Evolutionary conservation across 30 jellyfish, hydroid and myxozoan species (phyloP), one percentile per base, ranked within the genome.

Genomic region (Catostylus mosaicus): DNA sequence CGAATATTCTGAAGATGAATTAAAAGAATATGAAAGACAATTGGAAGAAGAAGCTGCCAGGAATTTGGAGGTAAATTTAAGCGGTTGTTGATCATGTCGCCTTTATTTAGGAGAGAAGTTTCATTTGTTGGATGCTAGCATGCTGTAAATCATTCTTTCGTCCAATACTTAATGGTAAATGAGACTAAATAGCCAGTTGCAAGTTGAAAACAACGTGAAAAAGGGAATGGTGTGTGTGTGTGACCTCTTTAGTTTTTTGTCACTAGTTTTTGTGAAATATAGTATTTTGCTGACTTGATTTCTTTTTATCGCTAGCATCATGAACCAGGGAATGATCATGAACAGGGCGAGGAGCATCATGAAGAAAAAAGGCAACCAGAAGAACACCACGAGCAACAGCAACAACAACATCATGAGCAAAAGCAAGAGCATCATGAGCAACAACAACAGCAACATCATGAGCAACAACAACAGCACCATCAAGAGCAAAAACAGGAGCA

Each of bases 1-100:
- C 23, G 96, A 91, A 70, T 91, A 71, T 73, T 52, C 88, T 0
- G 96, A 84, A 50, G 98, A 85, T 30, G 98, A 91, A 67, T 67
- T 84, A 12, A 71, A 79, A 62, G 98, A 91, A 77, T 91, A 91
- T 51, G 98, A 91, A 72, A 78, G 54, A 24, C 79, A 62, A 61
- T 48, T 90, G 22, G 84, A 56, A 27, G 89, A 90, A 1, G 88
- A 75, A 40, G 89, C 83, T 9, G 80, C 50, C 19, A 54, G 72
- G 16, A 80, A 80, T 52, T 22, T 43, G 20, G 81, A 67, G 78
- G 90, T 80, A 30, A 3, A 59, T 59, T 14, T 29, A 59, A 59
- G 14, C 60, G 60, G 14, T 46, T 46, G 11, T 46, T 46, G 60
- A 46, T 11, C 19, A 46, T 46, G 60, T 9, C 60, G 20, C 14